Evolutionary conservation across 2,113 vertebrate genomes (phyloP), one percentile per base, ranked within the genome.

Genomic region (Pagrus major): DNA sequence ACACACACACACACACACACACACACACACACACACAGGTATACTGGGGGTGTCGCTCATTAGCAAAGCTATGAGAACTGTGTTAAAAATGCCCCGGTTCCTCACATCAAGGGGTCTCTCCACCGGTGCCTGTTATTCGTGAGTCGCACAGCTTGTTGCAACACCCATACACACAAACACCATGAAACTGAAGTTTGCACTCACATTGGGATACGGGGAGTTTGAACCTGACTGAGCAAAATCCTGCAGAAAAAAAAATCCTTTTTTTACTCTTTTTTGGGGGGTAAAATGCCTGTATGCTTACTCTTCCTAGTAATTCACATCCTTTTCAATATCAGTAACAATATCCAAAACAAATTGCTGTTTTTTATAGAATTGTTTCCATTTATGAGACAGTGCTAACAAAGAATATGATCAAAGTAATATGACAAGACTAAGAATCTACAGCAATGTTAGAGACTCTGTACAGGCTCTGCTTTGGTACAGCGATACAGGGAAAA

Each of bases 11-110:
- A 11, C 21, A 51, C 47, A 42, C 41, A 42, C 37, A 39, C 37
- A 39, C 37, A 39, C 41, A 46, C 44, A 46, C 18, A 20, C 44
- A 46, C 44, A 46, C 44, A 46, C 16, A 20, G 46, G 21, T 21
- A 47, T 47, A 21, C 66, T 66, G 39, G 76, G 59, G 56, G 69
- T 56, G 59, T 68, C 63, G 25, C 71, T 91, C 63, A 81, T 92
- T 81, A 89, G 73, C 54, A 69, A 64, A 66, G 56, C 76, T 65
- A 88, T 54, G 47, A 81, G 67, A n/a, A 71, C 78, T 74, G 27
- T 31, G 47, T 80, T 75, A 49, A 66, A 74, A 76, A 79, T 33
- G 66, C 31, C 31, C 56, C 35, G 9, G 55, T 58, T 63, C 31
- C 68, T 78, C 77, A 39, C 83, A 33, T 83, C 58, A 71, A 60